A percentile compares a stretch with the other conserved stretches of the same genome.
Evolutionary conservation across 2,797 vertebrate genomes (phyloP).

Genomic region (Megalops cyprinoides): DNA sequence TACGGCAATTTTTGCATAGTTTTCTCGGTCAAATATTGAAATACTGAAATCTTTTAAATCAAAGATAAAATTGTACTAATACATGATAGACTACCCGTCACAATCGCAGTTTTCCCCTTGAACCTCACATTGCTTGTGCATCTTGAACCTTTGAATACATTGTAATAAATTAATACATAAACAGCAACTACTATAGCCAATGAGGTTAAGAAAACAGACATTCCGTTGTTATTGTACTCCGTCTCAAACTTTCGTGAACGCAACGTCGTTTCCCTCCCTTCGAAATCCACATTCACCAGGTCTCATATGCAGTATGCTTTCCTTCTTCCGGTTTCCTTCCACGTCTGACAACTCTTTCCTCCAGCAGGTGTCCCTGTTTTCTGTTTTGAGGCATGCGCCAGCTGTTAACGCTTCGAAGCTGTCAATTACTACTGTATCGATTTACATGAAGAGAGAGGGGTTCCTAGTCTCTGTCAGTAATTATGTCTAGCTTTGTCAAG

Average conservation of each 20-base stretch:
- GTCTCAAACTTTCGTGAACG: neutral
- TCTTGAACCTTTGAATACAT: constrained; percentile 63
- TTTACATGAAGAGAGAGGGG: neutral
- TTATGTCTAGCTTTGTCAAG: neutral
- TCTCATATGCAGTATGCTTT: neutral
- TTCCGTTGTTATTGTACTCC: constrained; percentile 20
- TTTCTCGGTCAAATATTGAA: neutral
- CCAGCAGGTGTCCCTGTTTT: constrained; percentile 20
- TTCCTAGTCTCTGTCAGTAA: neutral
- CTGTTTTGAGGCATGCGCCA: neutral
- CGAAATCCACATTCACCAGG: neutral
- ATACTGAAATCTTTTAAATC: too few relatives aligned
- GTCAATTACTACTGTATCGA: neutral
- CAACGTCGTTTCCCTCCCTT: neutral
- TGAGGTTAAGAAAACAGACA: constrained; percentile 62
- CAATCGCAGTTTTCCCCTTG: constrained; percentile 79
- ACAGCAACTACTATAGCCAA: constrained; percentile 40
- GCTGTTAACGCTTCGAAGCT: neutral
- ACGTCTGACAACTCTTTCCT: neutral
- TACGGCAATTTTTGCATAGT: neutral
- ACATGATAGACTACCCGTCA: constrained; percentile 72
- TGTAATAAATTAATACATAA: constrained; percentile 77
- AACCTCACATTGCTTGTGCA: constrained; percentile 65
- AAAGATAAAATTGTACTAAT: too few relatives aligned
- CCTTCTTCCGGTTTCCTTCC: neutral